Percentiles rank a stretch among this genome's conserved stretches.
These are phyloP conservation scores for Coremacera marginata DNA, from an alignment of 2,888 invertebrate genomes.

Conservation along the genomic window DNA sequence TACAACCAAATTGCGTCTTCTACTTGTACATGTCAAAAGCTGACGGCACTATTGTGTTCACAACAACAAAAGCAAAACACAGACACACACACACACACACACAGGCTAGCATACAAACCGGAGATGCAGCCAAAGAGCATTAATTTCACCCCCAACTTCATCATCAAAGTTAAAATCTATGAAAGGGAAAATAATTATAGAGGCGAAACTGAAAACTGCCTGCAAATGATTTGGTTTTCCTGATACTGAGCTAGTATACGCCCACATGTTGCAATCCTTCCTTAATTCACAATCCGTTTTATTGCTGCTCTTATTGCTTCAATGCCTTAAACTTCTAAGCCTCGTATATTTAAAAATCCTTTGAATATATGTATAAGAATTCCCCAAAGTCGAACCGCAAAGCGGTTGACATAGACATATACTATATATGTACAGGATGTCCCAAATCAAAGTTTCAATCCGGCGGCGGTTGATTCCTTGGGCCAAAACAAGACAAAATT, in stretches of 20 bases:
- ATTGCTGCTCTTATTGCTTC: neutral
- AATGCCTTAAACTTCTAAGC: neutral
- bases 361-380: too few relatives aligned
- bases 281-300: too few relatives aligned
- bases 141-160: neutral
- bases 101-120: neutral
- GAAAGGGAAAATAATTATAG: neutral
- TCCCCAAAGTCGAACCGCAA: too few relatives aligned
- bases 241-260: neutral
- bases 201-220: constrained; percentile 5
- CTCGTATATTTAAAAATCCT: neutral
- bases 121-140: neutral
- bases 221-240: constrained; percentile 20
- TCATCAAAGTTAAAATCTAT: neutral
- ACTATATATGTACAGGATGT: too few relatives aligned
- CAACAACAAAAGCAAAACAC: neutral
- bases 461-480: too few relatives aligned
- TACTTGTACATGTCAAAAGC: constrained; percentile 14
- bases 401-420: too few relatives aligned
- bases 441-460: too few relatives aligned
- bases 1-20: constrained; percentile 15
- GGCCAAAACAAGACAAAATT: too few relatives aligned
- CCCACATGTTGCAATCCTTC: neutral
- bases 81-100: neutral
- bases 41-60: constrained; percentile 18